Percentiles rank a stretch among this genome's conserved stretches.
Evolutionary conservation across 2,113 vertebrate genomes (phyloP).

Genomic region (Hirundichthys speculiger): DNA sequence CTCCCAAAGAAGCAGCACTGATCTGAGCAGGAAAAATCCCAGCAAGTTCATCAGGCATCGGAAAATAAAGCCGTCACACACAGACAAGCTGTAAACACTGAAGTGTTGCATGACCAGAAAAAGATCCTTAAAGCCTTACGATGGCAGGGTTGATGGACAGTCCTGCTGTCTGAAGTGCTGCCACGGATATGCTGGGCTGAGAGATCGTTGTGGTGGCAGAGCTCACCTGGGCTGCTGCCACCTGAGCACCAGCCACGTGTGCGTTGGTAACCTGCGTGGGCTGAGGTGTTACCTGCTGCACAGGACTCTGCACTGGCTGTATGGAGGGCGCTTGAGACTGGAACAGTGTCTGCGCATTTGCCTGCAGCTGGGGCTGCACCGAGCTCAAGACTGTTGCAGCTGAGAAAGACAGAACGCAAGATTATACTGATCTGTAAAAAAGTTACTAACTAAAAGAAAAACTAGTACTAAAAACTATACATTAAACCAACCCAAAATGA

Average conservation of each 20-base stretch:
- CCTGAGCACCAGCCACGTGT: conserved; percentile 73
- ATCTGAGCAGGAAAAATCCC: conserved; percentile 78
- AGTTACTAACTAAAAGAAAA: too few relatives aligned
- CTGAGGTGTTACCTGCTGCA: conserved; percentile 72
- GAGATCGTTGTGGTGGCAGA: conserved; percentile 61
- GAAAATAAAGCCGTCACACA: neutral
- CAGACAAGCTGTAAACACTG: neutral
- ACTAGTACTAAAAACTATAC: too few relatives aligned
- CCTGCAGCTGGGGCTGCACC: conserved; percentile 84
- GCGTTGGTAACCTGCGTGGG: conserved; percentile 72
- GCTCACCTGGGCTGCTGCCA: conserved; percentile 62
- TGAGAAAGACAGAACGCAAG: conserved; percentile 59
- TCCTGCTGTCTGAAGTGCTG: conserved; percentile 88
- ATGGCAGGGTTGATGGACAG: conserved; percentile 93
- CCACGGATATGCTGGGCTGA: conserved; percentile 83
- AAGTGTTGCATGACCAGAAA: neutral
- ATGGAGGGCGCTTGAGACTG: conserved; percentile 82
- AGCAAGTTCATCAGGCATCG: neutral
- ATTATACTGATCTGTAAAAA: neutral
- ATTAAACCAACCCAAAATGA: too few relatives aligned
- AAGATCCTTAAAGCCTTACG: conserved; percentile 83
- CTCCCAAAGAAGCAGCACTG: conserved; percentile 88
- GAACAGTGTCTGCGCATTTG: conserved; percentile 80
- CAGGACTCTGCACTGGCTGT: conserved; percentile 64
- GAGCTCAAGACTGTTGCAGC: conserved; percentile 90